A percentile compares a stretch with the other conserved stretches of the same genome.
These are phyloP conservation scores for Spisula subtruncata DNA, from an alignment of 2,888 invertebrate species.

Conservation along the genomic window DNA sequence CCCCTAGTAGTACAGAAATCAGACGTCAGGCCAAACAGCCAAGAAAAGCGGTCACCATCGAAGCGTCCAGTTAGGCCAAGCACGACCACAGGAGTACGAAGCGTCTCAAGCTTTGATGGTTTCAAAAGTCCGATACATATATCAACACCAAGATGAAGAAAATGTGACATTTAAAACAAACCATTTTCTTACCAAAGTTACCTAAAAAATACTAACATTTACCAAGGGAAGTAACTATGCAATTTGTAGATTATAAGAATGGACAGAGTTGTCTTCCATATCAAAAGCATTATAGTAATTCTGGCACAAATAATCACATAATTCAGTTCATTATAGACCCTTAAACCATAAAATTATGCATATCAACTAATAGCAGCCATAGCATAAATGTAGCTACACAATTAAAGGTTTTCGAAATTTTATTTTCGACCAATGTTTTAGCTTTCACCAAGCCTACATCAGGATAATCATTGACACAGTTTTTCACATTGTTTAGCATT, in stretches of 20 bases:
- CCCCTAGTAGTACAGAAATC: background rate
- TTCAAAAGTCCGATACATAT: background rate
- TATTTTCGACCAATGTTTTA: too few relatives aligned
- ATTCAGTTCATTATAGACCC: too few relatives aligned
- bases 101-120: background rate
- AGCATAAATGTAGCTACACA: too few relatives aligned
- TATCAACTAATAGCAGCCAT: too few relatives aligned
- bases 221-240: slow-evolving; percentile 3
- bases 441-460: too few relatives aligned
- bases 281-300: too few relatives aligned
- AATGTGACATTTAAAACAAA: background rate
- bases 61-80: background rate
- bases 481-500: too few relatives aligned
- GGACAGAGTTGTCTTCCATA: background rate
- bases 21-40: background rate
- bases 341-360: too few relatives aligned
- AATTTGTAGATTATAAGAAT: background rate
- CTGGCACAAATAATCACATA: too few relatives aligned
- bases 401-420: too few relatives aligned
- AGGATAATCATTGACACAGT: too few relatives aligned
- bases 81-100: background rate
- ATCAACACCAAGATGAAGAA: slow-evolving; percentile 14
- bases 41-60: background rate
- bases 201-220: background rate
- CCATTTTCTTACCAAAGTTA: background rate